Evolutionary conservation across 1,140 invertebrate genomes (phyloP), one percentile per base, ranked within the genome.

Genomic region (Heliconius himera): DNA sequence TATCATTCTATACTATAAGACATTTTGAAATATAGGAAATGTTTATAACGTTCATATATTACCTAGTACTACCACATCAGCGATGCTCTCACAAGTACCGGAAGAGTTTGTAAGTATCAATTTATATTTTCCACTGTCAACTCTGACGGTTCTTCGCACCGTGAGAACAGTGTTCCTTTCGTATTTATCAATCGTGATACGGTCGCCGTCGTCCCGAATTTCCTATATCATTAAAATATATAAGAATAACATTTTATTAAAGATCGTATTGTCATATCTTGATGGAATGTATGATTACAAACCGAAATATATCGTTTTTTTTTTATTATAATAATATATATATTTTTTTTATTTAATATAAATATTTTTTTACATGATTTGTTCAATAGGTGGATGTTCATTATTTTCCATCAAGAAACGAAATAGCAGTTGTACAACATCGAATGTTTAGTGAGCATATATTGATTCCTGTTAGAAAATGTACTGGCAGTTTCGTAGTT

Each of bases 91-190:
- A 89, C 97, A 97, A 16, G 96, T 96, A 20, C 98, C 98, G 5
- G 98, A 98, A 80, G 96, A 96, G 90, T 99, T 99, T 13, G 96
- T 97, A 29, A 99, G 93, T 8, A 97, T 95, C 46, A 99, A 93
- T 88, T 97, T 98, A 89, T 99, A 99, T 94, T 97, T 98, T 78
- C 98, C 98, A 87, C 98, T 98, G 94, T 99, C 99, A 20, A 96
- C 95, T 75, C 99, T 96, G 0, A 97, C 96, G 56, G 97, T 97
- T 90, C 97, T 97, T 74, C 98, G 96, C 2, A 99, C 97, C 0
- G 98, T 99, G 1, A 99, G 92, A 3, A 99, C 97, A 0, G 98
- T 99, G 88, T 99, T 99, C 72, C 96, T 96, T 86, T 99, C 98
- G 83, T 98, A 98, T 91, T 98, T 97, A 82, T 99, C 98, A 81